Evolutionary conservation across 2,113 vertebrate species (phyloP).

Genomic region (Urocynchramus pylzowi): DNA sequence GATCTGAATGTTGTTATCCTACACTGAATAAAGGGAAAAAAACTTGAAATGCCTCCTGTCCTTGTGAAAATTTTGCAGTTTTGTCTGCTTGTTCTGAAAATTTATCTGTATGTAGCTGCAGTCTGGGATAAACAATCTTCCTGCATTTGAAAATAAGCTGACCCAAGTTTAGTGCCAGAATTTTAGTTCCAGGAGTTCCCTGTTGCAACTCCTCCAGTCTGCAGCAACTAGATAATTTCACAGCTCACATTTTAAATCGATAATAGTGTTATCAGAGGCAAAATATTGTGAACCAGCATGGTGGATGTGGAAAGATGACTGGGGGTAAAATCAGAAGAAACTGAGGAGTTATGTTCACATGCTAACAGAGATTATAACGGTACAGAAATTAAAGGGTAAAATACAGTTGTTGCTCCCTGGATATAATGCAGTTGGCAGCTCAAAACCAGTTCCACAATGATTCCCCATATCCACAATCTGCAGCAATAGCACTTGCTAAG

Average conservation of each 20-base stretch:
- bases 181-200: background rate
- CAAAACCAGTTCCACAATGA: background rate
- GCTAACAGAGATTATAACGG: rapidly evolving
- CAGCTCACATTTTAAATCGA: background rate
- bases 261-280: background rate
- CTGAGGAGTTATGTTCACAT: background rate
- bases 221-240: background rate
- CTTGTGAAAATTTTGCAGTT: background rate
- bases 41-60: background rate
- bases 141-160: background rate
- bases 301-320: background rate
- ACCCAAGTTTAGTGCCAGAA: background rate
- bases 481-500: background rate
- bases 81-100: background rate
- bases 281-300: background rate
- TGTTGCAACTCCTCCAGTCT: background rate
- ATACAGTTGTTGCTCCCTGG: background rate
- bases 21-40: background rate
- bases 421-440: background rate
- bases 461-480: background rate
- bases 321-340: background rate
- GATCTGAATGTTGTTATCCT: background rate
- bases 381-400: background rate
- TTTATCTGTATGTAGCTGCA: background rate
- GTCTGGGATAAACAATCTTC: background rate